phyloP scores from a whole-genome alignment of 2,888 invertebrate genomes.

The Pedicia rivosa region DNA sequence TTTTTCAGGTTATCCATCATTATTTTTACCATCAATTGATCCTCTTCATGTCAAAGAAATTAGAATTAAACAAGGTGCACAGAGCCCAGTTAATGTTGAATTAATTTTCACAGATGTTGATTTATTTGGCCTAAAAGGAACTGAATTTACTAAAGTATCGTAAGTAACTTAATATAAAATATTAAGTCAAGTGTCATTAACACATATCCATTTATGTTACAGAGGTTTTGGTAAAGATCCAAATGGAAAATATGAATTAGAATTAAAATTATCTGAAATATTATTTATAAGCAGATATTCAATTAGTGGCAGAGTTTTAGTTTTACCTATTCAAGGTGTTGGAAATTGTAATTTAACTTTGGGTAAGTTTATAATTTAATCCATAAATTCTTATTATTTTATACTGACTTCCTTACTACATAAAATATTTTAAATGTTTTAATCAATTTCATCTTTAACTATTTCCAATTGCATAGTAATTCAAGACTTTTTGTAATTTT shows the following conservation, averaged over 20 bases:
- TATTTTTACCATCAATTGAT: constrained; percentile 9
- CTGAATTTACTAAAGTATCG: constrained; percentile 7
- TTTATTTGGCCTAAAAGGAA: constrained; percentile 3
- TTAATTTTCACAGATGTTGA: constrained; percentile 7
- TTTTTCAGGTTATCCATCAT: constrained; percentile 3
- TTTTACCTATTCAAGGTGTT: constrained; percentile 19
- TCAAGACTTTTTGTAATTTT: no score
- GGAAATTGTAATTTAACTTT: constrained; percentile 10
- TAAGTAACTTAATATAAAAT: constrained; percentile 2
- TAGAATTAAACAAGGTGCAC: constrained; percentile 8
- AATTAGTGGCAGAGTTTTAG: constrained; percentile 17
- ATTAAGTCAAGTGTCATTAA: neutral
- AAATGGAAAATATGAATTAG: constrained; percentile 6
- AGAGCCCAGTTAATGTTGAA: constrained; percentile 10
- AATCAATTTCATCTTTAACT: no score
- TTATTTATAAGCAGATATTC: constrained; percentile 8
- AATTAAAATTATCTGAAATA: constrained; percentile 4
- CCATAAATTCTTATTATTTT: no score
- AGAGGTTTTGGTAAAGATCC: constrained; percentile 10
- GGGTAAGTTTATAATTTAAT: no score
- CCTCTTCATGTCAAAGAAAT: constrained; percentile 9
- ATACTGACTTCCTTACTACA: no score
- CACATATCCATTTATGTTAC: neutral
- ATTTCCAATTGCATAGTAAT: no score
- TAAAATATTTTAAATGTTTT: no score